Conservation (phyloP, 35 echinoderm and acorn worm species). For the Lytechinus pictus region DNA sequence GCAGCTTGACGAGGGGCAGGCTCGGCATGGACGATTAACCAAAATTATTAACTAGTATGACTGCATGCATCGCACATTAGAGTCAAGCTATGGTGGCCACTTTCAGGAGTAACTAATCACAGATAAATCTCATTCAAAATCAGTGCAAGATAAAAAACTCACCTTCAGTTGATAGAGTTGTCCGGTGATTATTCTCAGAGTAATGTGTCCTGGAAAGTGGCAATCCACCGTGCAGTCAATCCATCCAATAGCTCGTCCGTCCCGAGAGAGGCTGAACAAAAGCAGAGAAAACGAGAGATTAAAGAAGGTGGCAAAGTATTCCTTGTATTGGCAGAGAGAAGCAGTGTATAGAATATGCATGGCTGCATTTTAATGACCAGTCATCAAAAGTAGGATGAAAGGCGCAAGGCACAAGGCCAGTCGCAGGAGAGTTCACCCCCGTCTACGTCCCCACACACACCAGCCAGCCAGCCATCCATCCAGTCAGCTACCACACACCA, state of each 20-base stretch:
- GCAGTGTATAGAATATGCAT: constrained; percentile 26
- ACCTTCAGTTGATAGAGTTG: neutral
- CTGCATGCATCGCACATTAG: neutral
- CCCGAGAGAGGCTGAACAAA: neutral
- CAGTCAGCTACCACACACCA: constrained; percentile 21
- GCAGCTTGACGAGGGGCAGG: neutral
- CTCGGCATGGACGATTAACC: neutral
- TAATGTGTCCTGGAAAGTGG: neutral
- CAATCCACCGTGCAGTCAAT: neutral
- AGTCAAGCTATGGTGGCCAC: neutral
- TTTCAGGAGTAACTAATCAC: neutral
- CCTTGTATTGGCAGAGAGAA: neutral
- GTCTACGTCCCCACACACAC: neutral
- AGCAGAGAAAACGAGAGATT: constrained; percentile 1
- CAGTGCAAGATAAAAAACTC: neutral
- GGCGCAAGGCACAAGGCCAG: neutral
- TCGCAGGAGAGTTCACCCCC: neutral
- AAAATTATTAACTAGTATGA: neutral
- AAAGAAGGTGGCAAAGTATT: constrained; percentile 12
- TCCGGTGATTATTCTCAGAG: neutral
- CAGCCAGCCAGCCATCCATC: neutral
- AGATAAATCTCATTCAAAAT: neutral
- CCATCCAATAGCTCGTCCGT: neutral
- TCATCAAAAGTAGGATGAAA: neutral
- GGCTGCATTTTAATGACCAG: constrained; percentile 54